phyloP scores from a whole-genome alignment of 2,113 vertebrate species.

The Camelus bactrianus region DNA sequence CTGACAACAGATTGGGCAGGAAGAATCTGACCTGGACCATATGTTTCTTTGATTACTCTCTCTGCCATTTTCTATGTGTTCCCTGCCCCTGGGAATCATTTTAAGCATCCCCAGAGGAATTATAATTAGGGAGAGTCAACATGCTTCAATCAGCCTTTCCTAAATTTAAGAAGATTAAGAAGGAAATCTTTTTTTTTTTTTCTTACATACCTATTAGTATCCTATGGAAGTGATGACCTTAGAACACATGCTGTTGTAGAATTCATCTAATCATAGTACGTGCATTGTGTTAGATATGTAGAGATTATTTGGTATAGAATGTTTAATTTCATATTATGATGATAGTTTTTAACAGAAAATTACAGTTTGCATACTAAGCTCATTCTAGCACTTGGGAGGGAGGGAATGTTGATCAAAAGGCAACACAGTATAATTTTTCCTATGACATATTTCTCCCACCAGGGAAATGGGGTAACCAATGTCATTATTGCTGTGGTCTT shows the following conservation, averaged over 20 bases:
- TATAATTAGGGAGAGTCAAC: not conserved
- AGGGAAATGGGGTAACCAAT: not conserved
- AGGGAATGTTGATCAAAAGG: not conserved
- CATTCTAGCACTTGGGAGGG: not conserved
- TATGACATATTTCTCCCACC: not conserved
- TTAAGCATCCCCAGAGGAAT: not conserved
- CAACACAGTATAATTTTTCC: not conserved
- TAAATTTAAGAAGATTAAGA: not conserved
- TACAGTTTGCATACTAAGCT: not conserved
- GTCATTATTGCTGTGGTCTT: not conserved
- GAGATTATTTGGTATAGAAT: not conserved
- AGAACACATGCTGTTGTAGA: not conserved
- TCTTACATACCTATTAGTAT: not conserved
- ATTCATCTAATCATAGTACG: not conserved
- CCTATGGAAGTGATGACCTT: not conserved
- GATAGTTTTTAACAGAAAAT: not conserved
- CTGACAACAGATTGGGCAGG: not conserved
- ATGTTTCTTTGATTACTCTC: not conserved
- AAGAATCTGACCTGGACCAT: not conserved
- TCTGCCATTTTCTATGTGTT: not conserved
- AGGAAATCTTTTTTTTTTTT: constrained; percentile 13
- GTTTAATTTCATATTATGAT: not conserved
- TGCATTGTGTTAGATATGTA: not conserved
- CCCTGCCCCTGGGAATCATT: not conserved
- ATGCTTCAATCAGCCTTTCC: not conserved